Conservation (phyloP, 2,888 invertebrate species). For the Cloeon dipterum region DNA sequence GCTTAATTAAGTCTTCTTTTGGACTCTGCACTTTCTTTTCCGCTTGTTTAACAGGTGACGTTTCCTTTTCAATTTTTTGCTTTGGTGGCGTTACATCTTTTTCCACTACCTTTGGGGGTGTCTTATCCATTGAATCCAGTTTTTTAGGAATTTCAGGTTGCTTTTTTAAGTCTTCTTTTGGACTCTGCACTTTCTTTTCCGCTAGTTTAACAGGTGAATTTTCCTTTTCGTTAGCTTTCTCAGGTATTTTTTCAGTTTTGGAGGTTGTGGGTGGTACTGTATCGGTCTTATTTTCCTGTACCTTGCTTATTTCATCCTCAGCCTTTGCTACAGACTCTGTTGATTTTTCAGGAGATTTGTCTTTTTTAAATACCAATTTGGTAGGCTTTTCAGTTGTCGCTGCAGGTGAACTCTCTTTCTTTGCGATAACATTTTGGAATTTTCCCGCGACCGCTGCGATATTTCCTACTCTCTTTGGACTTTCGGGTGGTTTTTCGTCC, state of each 20-base stretch:
- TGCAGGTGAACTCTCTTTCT: too few species aligned
- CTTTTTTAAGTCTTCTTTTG: constrained; percentile 3
- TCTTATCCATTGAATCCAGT: constrained; percentile 6
- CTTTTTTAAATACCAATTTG: too few species aligned
- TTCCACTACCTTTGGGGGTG: too few species aligned
- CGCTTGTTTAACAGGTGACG: constrained; percentile 9
- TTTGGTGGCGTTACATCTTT: constrained; percentile 5
- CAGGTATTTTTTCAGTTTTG: constrained; percentile 4
- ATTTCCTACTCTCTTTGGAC: neutral
- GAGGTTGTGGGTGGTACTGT: too few species aligned
- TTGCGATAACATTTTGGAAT: too few species aligned
- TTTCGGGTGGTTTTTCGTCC: too few species aligned
- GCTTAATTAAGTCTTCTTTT: too few species aligned
- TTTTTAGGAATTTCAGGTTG: constrained; percentile 4
- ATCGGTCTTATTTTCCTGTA: constrained; percentile 2
- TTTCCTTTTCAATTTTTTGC: constrained; percentile 11
- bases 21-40: constrained; percentile 6
- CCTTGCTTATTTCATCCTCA: neutral
- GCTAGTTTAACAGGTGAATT: neutral
- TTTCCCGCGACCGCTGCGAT: constrained; percentile 7
- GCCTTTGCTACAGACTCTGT: neutral
- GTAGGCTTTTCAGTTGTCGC: too few species aligned
- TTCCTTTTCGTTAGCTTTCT: neutral
- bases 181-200: constrained; percentile 4
- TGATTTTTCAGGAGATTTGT: neutral